Conservation (phyloP, 2,797 vertebrate genomes). For the Limosa lapponica region DNA sequence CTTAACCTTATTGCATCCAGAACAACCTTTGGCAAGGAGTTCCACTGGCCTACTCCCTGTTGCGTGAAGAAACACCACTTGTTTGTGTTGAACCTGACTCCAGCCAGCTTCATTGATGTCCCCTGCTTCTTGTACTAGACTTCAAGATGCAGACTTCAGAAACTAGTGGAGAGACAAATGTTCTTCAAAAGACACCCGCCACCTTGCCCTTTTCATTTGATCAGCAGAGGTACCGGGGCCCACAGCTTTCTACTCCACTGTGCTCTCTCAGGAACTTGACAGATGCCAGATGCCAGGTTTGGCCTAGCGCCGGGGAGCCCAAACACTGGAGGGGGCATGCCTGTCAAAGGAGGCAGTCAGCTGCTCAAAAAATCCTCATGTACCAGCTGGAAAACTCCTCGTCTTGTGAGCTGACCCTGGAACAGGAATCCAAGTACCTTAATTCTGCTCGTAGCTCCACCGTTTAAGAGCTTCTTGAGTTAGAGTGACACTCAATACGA, state of each 20-base stretch:
- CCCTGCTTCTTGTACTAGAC: not conserved
- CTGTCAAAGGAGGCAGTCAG: not conserved
- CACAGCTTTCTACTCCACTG: not conserved
- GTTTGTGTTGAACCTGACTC: not conserved
- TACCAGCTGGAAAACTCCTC: not conserved
- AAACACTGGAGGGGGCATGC: too few species aligned
- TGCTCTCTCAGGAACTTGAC: not conserved
- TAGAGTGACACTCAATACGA: rapidly evolving
- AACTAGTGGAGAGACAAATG: rapidly evolving
- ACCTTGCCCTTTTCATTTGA: not conserved
- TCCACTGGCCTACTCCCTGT: not conserved
- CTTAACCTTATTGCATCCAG: not conserved
- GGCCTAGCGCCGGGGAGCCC: not conserved
- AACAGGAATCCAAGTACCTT: not conserved
- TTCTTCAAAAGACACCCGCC: not conserved
- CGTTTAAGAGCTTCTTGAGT: not conserved
- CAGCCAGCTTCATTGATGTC: not conserved
- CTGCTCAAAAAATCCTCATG: not conserved
- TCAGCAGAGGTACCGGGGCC: not conserved
- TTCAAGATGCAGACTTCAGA: not conserved
- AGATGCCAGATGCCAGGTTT: not conserved
- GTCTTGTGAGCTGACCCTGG: not conserved
- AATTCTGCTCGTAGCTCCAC: not conserved
- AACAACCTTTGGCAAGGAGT: not conserved
- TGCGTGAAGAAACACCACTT: not conserved